Base-by-base conservation (phyloP, 2,888 invertebrate species). In the Oscheius onirici region DNA sequence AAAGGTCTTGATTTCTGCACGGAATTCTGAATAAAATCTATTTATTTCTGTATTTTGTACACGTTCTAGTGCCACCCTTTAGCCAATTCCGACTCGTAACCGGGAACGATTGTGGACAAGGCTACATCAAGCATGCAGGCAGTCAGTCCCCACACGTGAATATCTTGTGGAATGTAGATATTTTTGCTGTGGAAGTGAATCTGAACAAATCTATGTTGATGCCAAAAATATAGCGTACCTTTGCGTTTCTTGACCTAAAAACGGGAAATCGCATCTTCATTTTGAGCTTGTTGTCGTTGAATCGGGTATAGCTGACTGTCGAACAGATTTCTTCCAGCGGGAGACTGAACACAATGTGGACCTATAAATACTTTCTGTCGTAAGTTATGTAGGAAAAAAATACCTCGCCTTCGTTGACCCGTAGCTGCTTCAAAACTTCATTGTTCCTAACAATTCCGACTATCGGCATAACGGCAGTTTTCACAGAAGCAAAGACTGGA, bases 1-100 rank as follows among this genome's bases (percentile, higher is more conserved):
- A 77, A 74, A 52, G 73, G 74, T 43, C 72, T 84, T n/a, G 83
- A 84, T 58, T 83, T 84, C 71, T 84, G 84, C 68, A 84, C 80
- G 0, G 84, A 84, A 52, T 75, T 84, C 24, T 83, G 66, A 80
- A 51, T 17, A 46, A 17, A 46, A 17, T n/a, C 20, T 46, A 46
- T 46, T 46, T n/a, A 58, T 40, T 28, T 58, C 17, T 58, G 8
- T 58, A 40, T 28, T 60, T 2, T 43, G 2, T 13, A 41, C 17
- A 41, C 17, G 24, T 44, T 46, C n/a, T 22, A 61, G 41, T 58
- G 20, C 58, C 43, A 58, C 2, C 17, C 41, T n/a, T 8, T 28
- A 17, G 41, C 58, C 10, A 70, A 26, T 28, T 61, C 26, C 2
- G 61, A 34, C n/a, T 34, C 17, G 51, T 70, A 70, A 17, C 61